A percentile compares a stretch with the other conserved stretches of the same genome.
Evolutionary conservation across 92 coral and sea anemone genomes (phyloP).

Genomic region (Chrysogorgia sp.): DNA sequence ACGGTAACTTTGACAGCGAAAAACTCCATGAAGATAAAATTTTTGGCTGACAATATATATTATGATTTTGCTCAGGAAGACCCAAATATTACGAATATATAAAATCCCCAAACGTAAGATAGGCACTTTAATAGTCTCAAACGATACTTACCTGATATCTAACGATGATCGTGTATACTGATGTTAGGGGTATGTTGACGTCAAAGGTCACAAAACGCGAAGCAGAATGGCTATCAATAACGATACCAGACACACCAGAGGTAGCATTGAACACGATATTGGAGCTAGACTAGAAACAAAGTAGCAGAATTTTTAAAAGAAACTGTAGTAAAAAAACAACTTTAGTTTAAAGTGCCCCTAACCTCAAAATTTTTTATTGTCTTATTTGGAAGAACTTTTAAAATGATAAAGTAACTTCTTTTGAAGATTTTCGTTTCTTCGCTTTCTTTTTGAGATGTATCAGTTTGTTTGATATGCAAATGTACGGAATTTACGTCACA

Average conservation of each 20-base stretch:
- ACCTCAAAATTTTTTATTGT: no score
- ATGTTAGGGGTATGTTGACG: conserved; percentile 73
- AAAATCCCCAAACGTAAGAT: not conserved
- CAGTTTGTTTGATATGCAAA: no score
- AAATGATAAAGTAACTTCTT: no score
- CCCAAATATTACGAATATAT: not conserved
- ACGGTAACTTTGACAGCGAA: no score
- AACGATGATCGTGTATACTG: conserved; percentile 59
- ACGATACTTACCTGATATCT: conserved; percentile 73
- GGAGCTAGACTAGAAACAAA: conserved; percentile 57
- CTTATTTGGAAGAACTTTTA: no score
- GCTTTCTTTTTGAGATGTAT: no score
- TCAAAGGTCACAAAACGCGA: conserved; percentile 66
- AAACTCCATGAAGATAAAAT: no score
- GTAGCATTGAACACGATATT: conserved; percentile 56
- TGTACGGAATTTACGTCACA: no score
- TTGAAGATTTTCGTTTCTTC: no score
- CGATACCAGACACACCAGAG: conserved; percentile 52
- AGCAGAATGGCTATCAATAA: conserved; percentile 59
- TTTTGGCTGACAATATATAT: no score
- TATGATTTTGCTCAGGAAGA: no score
- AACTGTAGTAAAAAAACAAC: not conserved
- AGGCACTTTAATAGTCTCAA: not conserved
- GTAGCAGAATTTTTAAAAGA: not conserved
- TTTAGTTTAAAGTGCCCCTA: no score